A percentile compares a stretch with the other conserved stretches of the same genome.
phyloP scores from a whole-genome alignment of 2,797 vertebrate genomes.

The Simalia tracyae region DNA sequence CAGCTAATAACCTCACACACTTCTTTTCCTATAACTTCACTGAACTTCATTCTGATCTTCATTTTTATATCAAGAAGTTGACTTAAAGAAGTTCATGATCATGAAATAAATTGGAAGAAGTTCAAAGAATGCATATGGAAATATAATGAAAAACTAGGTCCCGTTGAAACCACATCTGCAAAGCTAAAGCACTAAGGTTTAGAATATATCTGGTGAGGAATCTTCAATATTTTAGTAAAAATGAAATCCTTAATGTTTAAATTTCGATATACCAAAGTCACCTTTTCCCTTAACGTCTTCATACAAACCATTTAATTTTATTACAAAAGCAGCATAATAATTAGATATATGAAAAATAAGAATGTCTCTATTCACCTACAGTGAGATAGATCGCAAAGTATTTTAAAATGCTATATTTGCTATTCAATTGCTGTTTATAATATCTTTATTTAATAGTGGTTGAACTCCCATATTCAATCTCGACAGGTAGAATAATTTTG shows the following conservation, averaged over 20 bases:
- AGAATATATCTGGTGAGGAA: not conserved
- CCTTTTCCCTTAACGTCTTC: too few relatives aligned
- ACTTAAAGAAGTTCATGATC: not conserved
- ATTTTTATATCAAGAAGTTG: not conserved
- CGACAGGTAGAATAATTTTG: not conserved
- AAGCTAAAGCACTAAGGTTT: not conserved
- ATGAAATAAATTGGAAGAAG: not conserved
- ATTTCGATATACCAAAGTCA: not conserved
- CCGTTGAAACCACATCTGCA: not conserved
- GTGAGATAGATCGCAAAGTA: not conserved
- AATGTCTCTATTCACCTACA: not conserved
- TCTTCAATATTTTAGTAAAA: not conserved
- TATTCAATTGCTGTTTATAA: too few relatives aligned
- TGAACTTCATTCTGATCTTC: not conserved
- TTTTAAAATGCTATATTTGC: not conserved
- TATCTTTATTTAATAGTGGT: not conserved
- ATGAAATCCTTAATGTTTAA: not conserved
- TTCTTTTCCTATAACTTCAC: not conserved
- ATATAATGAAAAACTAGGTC: not conserved
- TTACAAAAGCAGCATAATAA: not conserved
- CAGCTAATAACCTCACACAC: conserved; percentile 53
- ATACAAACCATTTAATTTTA: not conserved
- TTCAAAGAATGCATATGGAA: not conserved
- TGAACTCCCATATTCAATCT: not conserved
- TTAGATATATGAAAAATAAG: not conserved